A percentile compares a stretch with the other conserved stretches of the same genome.
Evolutionary conservation across 2,888 invertebrate species (phyloP).

Genomic region (Pogonocherus hispidulus): DNA sequence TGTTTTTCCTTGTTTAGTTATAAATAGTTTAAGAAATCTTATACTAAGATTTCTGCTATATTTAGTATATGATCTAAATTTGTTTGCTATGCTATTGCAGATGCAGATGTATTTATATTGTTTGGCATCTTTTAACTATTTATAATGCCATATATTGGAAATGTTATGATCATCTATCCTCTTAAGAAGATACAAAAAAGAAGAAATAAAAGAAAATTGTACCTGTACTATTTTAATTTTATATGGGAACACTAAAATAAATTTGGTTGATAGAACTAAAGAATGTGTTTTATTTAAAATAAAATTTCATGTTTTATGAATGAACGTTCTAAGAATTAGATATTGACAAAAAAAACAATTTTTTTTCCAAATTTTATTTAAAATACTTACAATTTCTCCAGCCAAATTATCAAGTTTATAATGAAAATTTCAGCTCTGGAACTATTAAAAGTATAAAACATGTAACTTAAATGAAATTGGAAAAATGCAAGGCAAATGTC

Average conservation of each 20-base stretch:
- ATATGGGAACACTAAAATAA: conserved; percentile 12
- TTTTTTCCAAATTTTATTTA: too few species aligned
- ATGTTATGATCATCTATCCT: neutral
- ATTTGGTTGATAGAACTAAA: conserved; percentile 4
- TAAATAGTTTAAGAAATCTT: conserved; percentile 17
- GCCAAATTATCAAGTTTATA: too few species aligned
- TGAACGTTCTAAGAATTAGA: too few species aligned
- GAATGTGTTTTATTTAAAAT: conserved; percentile 1
- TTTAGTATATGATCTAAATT: neutral
- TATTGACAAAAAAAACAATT: too few species aligned
- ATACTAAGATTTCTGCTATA: conserved; percentile 19
- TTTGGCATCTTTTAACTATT: neutral
- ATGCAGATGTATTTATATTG: neutral
- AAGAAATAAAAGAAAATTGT: conserved; percentile 11
- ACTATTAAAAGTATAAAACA: too few species aligned
- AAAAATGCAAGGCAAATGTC: too few species aligned
- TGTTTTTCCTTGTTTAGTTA: conserved; percentile 14
- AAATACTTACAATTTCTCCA: too few species aligned
- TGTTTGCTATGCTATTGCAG: neutral
- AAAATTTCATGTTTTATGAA: too few species aligned
- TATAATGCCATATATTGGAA: conserved; percentile 7
- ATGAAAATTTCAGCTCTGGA: too few species aligned
- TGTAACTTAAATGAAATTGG: too few species aligned
- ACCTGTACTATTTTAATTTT: conserved; percentile 21
- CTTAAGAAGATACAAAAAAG: neutral